Evolutionary conservation across 2,113 vertebrate species (phyloP).

Genomic region (Marmota monax): DNA sequence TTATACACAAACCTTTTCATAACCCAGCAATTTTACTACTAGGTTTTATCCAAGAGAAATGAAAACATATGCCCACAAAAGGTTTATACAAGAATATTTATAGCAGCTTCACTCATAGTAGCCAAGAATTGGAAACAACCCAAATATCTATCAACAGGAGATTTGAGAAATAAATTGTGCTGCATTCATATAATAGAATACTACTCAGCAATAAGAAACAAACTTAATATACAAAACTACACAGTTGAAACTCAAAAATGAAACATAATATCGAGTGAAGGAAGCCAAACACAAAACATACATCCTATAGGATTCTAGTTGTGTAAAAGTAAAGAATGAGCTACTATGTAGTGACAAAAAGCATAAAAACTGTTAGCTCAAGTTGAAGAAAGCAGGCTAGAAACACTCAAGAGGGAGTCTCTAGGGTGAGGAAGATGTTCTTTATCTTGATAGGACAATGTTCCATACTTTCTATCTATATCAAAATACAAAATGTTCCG

Average conservation of each 20-base stretch:
- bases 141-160: slow-evolving; percentile 67
- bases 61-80: slow-evolving; percentile 66
- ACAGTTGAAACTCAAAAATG: slow-evolving; percentile 33
- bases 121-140: slow-evolving; percentile 46
- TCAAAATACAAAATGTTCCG: background rate
- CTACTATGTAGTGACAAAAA: background rate
- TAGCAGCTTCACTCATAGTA: slow-evolving; percentile 38
- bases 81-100: slow-evolving; percentile 58
- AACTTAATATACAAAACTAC: background rate
- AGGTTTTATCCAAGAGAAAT: slow-evolving; percentile 65
- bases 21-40: slow-evolving; percentile 42
- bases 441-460: background rate
- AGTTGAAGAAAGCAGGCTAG: fast-evolving
- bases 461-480: too few species aligned
- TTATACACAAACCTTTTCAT: slow-evolving; percentile 28
- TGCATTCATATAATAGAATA: slow-evolving; percentile 53
- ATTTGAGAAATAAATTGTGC: slow-evolving; percentile 44
- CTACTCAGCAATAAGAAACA: slow-evolving; percentile 48
- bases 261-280: slow-evolving; percentile 24
- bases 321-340: slow-evolving; percentile 35
- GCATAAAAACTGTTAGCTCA: background rate
- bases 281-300: slow-evolving; percentile 12
- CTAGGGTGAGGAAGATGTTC: background rate
- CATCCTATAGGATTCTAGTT: background rate
- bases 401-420: background rate